phyloP scores from a whole-genome alignment of 2,113 vertebrate species.

The Girardinichthys multiradiatus region DNA sequence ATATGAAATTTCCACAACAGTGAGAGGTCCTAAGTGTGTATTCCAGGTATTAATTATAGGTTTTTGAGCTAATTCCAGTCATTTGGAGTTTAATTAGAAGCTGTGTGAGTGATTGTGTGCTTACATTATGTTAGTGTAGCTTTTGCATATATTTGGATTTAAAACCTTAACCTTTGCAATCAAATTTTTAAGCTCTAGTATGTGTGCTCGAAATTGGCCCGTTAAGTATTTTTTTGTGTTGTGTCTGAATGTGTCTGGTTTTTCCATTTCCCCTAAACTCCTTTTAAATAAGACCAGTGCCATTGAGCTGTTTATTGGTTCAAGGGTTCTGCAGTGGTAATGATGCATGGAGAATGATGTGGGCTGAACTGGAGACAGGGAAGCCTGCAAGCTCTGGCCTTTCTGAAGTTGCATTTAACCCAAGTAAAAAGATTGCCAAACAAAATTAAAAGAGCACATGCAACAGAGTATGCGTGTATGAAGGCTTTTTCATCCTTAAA shows the following conservation, averaged over 20 bases:
- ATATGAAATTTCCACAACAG: slow-evolving; percentile 53
- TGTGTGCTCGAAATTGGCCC: slow-evolving; percentile 13
- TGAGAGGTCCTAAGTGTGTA: slow-evolving; percentile 41
- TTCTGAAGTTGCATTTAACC: slow-evolving; percentile 61
- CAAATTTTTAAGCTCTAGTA: slow-evolving; percentile 8
- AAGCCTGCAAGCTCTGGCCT: slow-evolving; percentile 51
- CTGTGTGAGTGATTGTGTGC: neutral
- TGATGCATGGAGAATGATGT: slow-evolving; percentile 80
- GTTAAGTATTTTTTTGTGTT: slow-evolving; percentile 8
- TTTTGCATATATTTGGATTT: slow-evolving; percentile 1
- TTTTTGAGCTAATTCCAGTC: slow-evolving; percentile 43
- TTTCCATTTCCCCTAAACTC: slow-evolving; percentile 61
- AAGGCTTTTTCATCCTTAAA: slow-evolving; percentile 16
- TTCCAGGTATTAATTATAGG: slow-evolving; percentile 67
- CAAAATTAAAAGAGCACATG: slow-evolving; percentile 33
- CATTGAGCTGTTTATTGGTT: slow-evolving; percentile 78
- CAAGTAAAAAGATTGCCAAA: slow-evolving; percentile 36
- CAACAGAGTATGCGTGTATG: neutral
- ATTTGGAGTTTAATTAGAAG: slow-evolving; percentile 26
- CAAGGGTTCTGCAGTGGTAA: slow-evolving; percentile 77
- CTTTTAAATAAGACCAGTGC: slow-evolving; percentile 70
- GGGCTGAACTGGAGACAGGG: slow-evolving; percentile 53
- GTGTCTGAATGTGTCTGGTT: slow-evolving; percentile 29
- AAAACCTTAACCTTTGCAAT: slow-evolving; percentile 23
- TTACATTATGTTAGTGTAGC: neutral